These are phyloP conservation scores for Stenurella melanura DNA, from an alignment of 2,888 invertebrate species.

Conservation along the genomic window DNA sequence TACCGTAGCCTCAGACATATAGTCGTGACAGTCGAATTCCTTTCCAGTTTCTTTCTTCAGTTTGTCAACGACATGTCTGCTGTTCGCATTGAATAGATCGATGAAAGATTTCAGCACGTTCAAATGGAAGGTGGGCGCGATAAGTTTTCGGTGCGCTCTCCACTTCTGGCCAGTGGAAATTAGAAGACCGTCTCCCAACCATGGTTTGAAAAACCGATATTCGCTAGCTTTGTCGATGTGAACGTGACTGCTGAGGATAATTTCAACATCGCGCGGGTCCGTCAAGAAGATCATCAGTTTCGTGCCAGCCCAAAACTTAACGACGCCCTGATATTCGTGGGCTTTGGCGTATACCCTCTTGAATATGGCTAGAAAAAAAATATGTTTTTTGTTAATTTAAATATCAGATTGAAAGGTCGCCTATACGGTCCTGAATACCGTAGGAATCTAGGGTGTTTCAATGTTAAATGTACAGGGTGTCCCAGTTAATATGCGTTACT, in stretches of 20 bases:
- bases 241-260: conserved; percentile 86
- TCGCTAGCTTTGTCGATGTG: conserved; percentile 87
- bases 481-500: no score
- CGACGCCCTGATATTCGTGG: conserved; percentile 76
- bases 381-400: no score
- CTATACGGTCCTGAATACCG: no score
- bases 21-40: conserved; percentile 86
- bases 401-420: no score
- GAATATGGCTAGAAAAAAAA: conserved; percentile 80
- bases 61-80: conserved; percentile 83
- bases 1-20: conserved; percentile 90
- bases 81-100: conserved; percentile 89
- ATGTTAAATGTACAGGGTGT: no score
- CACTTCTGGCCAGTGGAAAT: conserved; percentile 91
- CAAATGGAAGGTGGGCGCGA: conserved; percentile 91
- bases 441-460: no score
- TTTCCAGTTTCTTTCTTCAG: conserved; percentile 82
- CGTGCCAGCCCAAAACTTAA: conserved; percentile 86
- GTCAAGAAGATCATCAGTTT: conserved; percentile 83
- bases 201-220: conserved; percentile 88
- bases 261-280: conserved; percentile 86
- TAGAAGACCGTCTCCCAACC: conserved; percentile 88
- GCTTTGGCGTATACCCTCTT: conserved; percentile 77
- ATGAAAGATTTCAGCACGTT: conserved; percentile 92
- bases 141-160: conserved; percentile 89